Base-by-base conservation (phyloP, 2,797 vertebrate genomes). In the Sphaeramia orbicularis region DNA sequence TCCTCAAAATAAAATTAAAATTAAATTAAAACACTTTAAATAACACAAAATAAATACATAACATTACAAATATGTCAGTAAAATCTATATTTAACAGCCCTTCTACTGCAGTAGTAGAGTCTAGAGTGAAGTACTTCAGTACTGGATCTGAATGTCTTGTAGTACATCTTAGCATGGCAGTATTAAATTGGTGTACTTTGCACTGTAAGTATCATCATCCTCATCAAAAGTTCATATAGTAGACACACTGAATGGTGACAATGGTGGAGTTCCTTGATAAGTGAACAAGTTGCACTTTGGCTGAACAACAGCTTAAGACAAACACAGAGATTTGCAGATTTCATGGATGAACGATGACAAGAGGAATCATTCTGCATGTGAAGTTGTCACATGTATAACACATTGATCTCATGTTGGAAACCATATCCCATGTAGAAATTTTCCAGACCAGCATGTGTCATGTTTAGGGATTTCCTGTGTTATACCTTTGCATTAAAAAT, bases 21-120 rank as follows among this genome's bases (percentile, higher is more conserved):
- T 81, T 77, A 86, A 86, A 81, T 89, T 61, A 27, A 65, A n/a
- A 65, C 4, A 52, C 1, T 7, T 74, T 85, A 82, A 86, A 85
- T 86, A 86, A 27, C 1, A 41, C 37, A 74, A 57, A 74, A 87
- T 85, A 85, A 86, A 86, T 84, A 79, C n/a, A 43, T 12, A 60
- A 65, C 71, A 55, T 15, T 30, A 68, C 9, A 65, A 27, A 69
- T 2, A 71, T 55, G 18, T 80, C 44, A 74, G 18, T 35, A 37
- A 63, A 67, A 55, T 14, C 41, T 24, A 11, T 2, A 21, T 19
- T 19, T 0, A 43, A 13, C 43, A 10, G 60, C 49, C 54, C 32
- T 42, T 45, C 19, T 44, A 32, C 37, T 51, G 1, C 57, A 58
- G n/a, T 37, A 21, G 6, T 27, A 47, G 45, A 44, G 48, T 45